Evolutionary conservation across 1,140 invertebrate species (phyloP).

Genomic region (Zelostemma sp.): DNA sequence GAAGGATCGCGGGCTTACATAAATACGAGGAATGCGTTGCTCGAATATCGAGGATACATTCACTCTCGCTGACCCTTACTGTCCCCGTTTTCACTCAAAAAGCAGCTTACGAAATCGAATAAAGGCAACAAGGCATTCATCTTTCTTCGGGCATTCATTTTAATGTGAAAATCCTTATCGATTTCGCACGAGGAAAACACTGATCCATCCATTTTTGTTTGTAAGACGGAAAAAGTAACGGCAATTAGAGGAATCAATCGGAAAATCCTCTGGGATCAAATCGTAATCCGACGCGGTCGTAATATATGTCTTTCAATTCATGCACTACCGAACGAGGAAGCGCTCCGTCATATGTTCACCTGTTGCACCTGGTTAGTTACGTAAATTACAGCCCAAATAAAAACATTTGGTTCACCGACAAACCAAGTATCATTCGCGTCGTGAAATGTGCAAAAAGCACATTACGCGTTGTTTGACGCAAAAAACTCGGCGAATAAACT

Average conservation of each 20-base stretch:
- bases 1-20: slow-evolving; percentile 16
- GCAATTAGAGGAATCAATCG: slow-evolving; percentile 35
- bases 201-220: neutral
- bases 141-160: no score
- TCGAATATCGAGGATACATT: slow-evolving; percentile 14
- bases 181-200: no score
- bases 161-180: no score
- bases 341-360: slow-evolving; percentile 40
- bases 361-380: slow-evolving; percentile 49
- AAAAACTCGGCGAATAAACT: slow-evolving; percentile 30
- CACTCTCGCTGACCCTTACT: slow-evolving; percentile 25
- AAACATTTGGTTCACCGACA: slow-evolving; percentile 23
- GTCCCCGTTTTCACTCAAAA: slow-evolving; percentile 19
- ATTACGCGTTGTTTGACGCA: slow-evolving; percentile 35
- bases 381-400: slow-evolving; percentile 31
- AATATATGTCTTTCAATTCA: slow-evolving; percentile 44
- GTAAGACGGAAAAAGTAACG: slow-evolving; percentile 2
- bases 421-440: slow-evolving; percentile 38
- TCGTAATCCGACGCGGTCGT: slow-evolving; percentile 33
- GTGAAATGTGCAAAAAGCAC: slow-evolving; percentile 43
- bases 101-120: slow-evolving; percentile 9
- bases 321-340: slow-evolving; percentile 39
- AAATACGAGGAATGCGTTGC: slow-evolving; percentile 14
- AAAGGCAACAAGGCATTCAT: neutral
- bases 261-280: slow-evolving; percentile 44